Evolutionary conservation across 2,797 vertebrate genomes (phyloP).

Genomic region (Pelodytes ibericus): DNA sequence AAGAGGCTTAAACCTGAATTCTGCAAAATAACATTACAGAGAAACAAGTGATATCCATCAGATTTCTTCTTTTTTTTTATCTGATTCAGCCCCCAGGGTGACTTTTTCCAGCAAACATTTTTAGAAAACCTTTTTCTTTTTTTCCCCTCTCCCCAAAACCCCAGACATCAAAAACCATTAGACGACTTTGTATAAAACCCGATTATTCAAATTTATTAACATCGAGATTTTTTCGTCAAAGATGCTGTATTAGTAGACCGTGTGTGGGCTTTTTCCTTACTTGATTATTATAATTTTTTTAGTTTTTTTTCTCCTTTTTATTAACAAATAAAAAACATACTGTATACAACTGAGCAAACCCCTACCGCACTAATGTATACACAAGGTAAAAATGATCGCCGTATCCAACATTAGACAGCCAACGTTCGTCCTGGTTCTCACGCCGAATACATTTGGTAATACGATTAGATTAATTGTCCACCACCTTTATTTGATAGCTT

Average conservation of each 20-base stretch:
- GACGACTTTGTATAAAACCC: slow-evolving; percentile 83
- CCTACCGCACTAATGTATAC: slow-evolving; percentile 86
- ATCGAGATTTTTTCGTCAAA: slow-evolving; percentile 85
- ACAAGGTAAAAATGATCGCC: slow-evolving; percentile 95
- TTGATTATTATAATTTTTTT: slow-evolving; percentile 65
- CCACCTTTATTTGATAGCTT: slow-evolving; percentile 74
- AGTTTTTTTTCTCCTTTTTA: slow-evolving; percentile 77
- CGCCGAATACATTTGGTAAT: slow-evolving; percentile 70
- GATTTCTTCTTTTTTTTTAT: no score
- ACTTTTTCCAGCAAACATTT: not conserved
- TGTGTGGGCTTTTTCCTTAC: slow-evolving; percentile 8
- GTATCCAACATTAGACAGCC: slow-evolving; percentile 77
- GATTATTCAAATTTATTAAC: slow-evolving; percentile 97
- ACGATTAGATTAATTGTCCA: slow-evolving; percentile 76
- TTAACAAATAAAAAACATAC: slow-evolving; percentile 97
- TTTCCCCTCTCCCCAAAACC: not conserved
- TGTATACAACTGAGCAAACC: slow-evolving; percentile 88
- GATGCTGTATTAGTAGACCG: slow-evolving; percentile 73
- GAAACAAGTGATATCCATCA: no score
- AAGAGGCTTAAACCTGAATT: no score
- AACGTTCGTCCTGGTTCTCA: slow-evolving; percentile 69
- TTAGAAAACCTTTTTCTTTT: not conserved
- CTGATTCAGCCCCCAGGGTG: not conserved
- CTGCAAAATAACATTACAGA: no score
- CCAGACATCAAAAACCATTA: slow-evolving; percentile 68